phyloP scores from a whole-genome alignment of 1,140 invertebrate species.

The Drosophila pandora region DNA sequence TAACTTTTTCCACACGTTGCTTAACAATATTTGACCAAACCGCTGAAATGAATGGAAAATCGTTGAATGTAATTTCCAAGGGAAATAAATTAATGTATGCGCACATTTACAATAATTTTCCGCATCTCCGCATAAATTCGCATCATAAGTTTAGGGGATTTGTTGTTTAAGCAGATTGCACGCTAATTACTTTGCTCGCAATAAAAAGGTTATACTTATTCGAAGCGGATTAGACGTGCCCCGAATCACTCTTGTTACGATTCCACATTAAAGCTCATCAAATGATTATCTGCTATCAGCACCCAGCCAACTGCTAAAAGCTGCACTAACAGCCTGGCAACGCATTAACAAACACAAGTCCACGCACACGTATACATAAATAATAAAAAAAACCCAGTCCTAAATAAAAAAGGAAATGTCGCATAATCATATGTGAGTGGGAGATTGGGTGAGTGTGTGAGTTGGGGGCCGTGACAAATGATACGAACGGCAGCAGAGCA shows the following conservation, averaged over 20 bases:
- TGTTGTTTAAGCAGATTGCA: conserved; percentile 41
- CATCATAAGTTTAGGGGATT: conserved; percentile 17
- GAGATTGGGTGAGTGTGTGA: conserved; percentile 6
- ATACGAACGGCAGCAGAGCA: conserved; percentile 22
- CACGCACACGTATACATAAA: conserved; percentile 9
- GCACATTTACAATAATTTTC: conserved; percentile 21
- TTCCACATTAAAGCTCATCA: conserved; percentile 78
- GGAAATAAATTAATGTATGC: conserved; percentile 24
- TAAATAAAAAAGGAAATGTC: conserved; percentile 48
- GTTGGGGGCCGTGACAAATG: conserved; percentile 46
- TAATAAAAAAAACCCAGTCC: conserved; percentile 6
- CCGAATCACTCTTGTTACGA: conserved; percentile 25
- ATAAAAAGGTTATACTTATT: conserved; percentile 26
- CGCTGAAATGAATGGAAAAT: conserved; percentile 14
- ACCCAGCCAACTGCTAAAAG: conserved; percentile 71
- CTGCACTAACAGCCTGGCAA: conserved; percentile 41
- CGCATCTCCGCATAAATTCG: conserved; percentile 8
- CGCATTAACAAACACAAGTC: conserved; percentile 38
- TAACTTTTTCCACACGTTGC: conserved; percentile 20
- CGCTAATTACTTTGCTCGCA: conserved; percentile 45
- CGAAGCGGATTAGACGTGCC: conserved; percentile 61
- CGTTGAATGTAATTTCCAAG: no score
- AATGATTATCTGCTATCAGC: conserved; percentile 80
- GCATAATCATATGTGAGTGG: conserved; percentile 56
- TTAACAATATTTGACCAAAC: conserved; percentile 6